Evolutionary conservation across 1,140 invertebrate genomes (phyloP).

Genomic region (Tetramorium simillimum): DNA sequence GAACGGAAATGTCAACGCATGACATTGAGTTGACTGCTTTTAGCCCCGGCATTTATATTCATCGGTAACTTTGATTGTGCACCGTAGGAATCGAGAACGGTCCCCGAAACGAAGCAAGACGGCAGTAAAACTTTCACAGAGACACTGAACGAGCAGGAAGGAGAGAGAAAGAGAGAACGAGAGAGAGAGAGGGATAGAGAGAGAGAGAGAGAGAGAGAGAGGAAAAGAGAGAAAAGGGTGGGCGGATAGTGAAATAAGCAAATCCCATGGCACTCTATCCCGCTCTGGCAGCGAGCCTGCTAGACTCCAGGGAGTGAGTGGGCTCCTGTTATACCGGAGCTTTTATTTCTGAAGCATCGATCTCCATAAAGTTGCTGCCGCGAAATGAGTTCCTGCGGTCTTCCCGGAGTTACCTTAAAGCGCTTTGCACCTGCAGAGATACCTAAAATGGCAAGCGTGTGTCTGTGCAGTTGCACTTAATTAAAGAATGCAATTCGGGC

Average conservation of each 20-base stretch:
- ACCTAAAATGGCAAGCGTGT: neutral
- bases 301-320: constrained; percentile 37
- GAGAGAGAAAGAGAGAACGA: neutral
- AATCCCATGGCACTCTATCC: constrained; percentile 64
- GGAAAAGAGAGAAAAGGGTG: neutral
- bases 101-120: constrained; percentile 53
- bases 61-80: constrained; percentile 73
- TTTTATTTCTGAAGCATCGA: constrained; percentile 72
- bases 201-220: neutral
- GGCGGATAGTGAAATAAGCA: constrained; percentile 67
- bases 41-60: constrained; percentile 71
- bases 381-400: constrained; percentile 66
- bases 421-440: constrained; percentile 54
- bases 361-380: constrained; percentile 68
- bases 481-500: constrained; percentile 46
- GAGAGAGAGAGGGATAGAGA: neutral
- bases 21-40: constrained; percentile 63
- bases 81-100: constrained; percentile 53
- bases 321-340: constrained; percentile 51
- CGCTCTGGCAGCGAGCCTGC: constrained; percentile 45
- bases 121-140: constrained; percentile 40
- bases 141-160: constrained; percentile 38
- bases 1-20: constrained; percentile 33
- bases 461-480: constrained; percentile 25
- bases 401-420: constrained; percentile 53